A percentile compares a stretch with the other conserved stretches of the same genome.
Conservation (phyloP, 64 coral and sea anemone genomes). For the Pocillopora damicornis region DNA sequence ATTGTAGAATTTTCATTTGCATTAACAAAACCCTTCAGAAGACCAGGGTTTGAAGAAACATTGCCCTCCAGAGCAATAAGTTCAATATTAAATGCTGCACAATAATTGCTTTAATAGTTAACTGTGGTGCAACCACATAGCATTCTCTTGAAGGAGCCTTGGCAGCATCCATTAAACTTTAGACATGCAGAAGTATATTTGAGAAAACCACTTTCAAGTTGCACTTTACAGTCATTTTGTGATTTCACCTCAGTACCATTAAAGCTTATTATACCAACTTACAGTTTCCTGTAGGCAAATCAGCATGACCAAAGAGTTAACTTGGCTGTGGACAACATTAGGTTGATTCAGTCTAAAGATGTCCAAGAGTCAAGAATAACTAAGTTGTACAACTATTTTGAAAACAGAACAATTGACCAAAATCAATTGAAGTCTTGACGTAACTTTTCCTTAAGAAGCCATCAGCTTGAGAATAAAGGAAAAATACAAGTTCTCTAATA, state of each 20-base stretch:
- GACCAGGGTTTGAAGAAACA: neutral
- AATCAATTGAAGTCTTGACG: too few relatives aligned
- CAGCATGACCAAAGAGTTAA: neutral
- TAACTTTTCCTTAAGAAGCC: too few relatives aligned
- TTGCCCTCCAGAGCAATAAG: neutral
- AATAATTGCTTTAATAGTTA: neutral
- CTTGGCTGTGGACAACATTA: conserved; percentile 2
- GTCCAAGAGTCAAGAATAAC: too few relatives aligned
- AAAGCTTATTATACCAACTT: neutral
- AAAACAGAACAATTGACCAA: too few relatives aligned
- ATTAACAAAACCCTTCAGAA: neutral
- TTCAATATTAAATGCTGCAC: neutral
- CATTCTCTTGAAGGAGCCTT: neutral
- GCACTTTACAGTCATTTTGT: neutral
- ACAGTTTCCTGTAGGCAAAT: neutral
- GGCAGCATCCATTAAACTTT: neutral
- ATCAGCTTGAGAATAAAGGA: too few relatives aligned
- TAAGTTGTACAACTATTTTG: too few relatives aligned
- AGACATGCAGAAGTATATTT: neutral
- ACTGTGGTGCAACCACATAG: neutral
- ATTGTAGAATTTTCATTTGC: neutral
- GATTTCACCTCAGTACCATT: too few relatives aligned
- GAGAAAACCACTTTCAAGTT: neutral
- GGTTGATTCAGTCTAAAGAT: too few relatives aligned
- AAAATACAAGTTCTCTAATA: too few relatives aligned